Base-by-base conservation (phyloP, 2,888 invertebrate genomes). In the Parelbella ahira region DNA sequence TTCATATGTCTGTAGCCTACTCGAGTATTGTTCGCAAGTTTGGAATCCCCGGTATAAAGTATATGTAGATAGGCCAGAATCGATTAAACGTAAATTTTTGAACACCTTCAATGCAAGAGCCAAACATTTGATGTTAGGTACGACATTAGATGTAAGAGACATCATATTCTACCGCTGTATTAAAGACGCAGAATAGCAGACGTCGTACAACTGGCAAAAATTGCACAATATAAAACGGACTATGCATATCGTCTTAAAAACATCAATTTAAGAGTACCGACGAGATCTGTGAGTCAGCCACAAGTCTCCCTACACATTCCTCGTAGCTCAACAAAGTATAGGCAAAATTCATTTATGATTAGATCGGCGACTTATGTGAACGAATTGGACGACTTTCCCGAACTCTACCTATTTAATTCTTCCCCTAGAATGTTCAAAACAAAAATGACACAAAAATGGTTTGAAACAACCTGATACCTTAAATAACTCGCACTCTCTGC, bases 1-100 rank as follows among this genome's bases (percentile, higher is more conserved):
- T 4, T 21, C 28, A 2, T 33, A 37, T 28, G 37, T 45, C 5
- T 37, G 41, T 15, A 41, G 45, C 24, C 8, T 19, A n/a, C 27
- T 45, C 0, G 37, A 41, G 13, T 41, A 41, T 8, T 30, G 37
- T 7, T 41, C 32, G 2, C 37, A 30, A 21, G 13, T 44, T 2
- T 44, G 44, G 44, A 44, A 34, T 8, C 37, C 41, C 0, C 25
- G 23, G 3, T 36, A 41, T 9, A 8, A 8, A n/a, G 2, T 25
- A 4, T 30, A 39, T 6, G 8, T 19, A 1, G 19, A 43, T 12
- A 30, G 43, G 8, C 4, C 30, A 1, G 43, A 36, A 25, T 28
- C 7, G 1, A 33, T 44, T 2, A 23, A 38, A 32, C 15, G 18
- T 2, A 15, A 10, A 18, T 30, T 30, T 9, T 7, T 30, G 10